Conservation (phyloP, 2,888 invertebrate genomes). For the Pseudeuparius sepicola region DNA sequence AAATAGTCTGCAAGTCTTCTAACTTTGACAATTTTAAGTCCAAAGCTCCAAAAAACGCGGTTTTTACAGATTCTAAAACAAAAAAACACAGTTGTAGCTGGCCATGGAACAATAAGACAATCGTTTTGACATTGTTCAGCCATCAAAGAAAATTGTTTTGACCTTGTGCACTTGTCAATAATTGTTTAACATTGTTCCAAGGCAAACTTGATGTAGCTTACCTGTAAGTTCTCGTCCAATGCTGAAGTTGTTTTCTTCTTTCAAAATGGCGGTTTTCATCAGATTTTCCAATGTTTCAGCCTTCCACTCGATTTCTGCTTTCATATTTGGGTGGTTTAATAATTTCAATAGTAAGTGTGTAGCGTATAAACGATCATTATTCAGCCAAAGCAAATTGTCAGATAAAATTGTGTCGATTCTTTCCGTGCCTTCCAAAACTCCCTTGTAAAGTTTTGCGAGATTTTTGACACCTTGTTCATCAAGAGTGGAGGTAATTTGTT, state of each 20-base stretch:
- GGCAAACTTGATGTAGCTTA: slow-evolving; percentile 32
- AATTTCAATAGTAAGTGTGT: slow-evolving; percentile 46
- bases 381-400: slow-evolving; percentile 48
- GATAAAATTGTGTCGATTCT: slow-evolving; percentile 41
- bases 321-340: slow-evolving; percentile 35
- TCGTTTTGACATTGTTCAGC: no score
- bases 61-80: slow-evolving; percentile 50
- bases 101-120: no score
- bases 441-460: slow-evolving; percentile 50
- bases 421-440: slow-evolving; percentile 37
- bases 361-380: slow-evolving; percentile 58
- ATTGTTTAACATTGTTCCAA: no score
- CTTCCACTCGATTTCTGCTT: slow-evolving; percentile 54
- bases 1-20: slow-evolving; percentile 48
- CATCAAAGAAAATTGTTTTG: no score
- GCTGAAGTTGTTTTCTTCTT: slow-evolving; percentile 40
- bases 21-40: slow-evolving; percentile 58
- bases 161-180: no score
- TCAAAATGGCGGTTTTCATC: slow-evolving; percentile 54
- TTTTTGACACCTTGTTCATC: slow-evolving; percentile 51
- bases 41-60: slow-evolving; percentile 59
- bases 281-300: slow-evolving; percentile 54
- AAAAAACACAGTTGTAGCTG: slow-evolving; percentile 20
- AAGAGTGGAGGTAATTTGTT: slow-evolving; percentile 52
- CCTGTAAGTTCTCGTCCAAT: slow-evolving; percentile 52